Percentiles rank a stretch among this genome's conserved stretches.
phyloP scores from a whole-genome alignment of 35 echinoderm and acorn worm species.

The Apostichopus japonicus region DNA sequence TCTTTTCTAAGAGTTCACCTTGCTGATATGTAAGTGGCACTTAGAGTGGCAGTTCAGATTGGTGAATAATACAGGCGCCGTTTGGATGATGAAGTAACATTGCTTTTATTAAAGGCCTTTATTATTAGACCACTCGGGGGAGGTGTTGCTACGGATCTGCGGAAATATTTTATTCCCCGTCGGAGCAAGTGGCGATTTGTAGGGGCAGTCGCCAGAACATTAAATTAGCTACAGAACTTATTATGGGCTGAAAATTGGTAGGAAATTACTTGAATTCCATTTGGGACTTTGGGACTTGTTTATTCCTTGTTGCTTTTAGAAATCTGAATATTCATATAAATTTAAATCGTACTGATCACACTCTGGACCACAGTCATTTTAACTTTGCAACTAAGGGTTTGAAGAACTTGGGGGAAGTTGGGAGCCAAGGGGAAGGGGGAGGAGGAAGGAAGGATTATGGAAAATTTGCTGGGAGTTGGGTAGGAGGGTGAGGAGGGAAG shows the following conservation, averaged over 20 bases:
- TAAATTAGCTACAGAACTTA: neutral
- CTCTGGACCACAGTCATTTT: neutral
- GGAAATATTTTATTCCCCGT: neutral
- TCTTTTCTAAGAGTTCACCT: constrained; percentile 8
- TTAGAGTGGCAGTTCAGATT: neutral
- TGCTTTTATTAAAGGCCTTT: neutral
- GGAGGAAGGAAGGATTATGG: neutral
- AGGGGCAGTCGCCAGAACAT: neutral
- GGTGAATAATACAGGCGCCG: constrained; percentile 8
- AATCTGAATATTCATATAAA: neutral
- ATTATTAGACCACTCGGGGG: neutral
- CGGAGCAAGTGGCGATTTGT: neutral
- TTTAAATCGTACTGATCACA: neutral
- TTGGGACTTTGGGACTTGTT: neutral
- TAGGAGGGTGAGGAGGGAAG: neutral
- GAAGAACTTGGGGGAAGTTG: too few relatives aligned
- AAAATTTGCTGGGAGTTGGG: neutral
- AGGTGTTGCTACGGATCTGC: neutral
- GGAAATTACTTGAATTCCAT: neutral
- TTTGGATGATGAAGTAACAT: neutral
- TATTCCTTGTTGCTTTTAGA: neutral
- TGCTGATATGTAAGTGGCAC: constrained; percentile 8
- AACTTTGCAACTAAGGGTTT: too few relatives aligned
- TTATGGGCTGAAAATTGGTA: neutral
- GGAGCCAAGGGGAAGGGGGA: neutral